Evolutionary conservation across 2,888 invertebrate genomes (phyloP), one percentile per base, ranked within the genome.

Genomic region (Xylota segnis): DNA sequence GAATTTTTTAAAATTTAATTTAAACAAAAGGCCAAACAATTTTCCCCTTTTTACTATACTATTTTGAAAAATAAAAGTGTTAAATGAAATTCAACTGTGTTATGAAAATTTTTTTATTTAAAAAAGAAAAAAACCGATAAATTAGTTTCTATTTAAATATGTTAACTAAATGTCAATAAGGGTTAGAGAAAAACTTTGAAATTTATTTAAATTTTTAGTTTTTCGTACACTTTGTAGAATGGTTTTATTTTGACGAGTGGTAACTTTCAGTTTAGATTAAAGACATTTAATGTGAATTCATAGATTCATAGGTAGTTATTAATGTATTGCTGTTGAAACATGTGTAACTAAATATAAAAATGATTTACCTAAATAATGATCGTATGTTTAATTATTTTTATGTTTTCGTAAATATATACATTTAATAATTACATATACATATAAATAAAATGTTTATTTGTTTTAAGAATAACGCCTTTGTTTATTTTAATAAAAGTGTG

Each of bases 371-470:
- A 58, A 61, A 68, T 47, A 66, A 70, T 65, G 32, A 63, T 27
- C 9, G 32, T 83, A 78, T 74, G 61, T 45, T 74, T 74, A 72
- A 23, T 72, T 61, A 40, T 78, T 77, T 77, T 65, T 79, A 74
- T 79, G 72, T 74, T 83, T 79, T 79, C 79, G 68, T 68, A 74
- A 83, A 70, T 84, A 70, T 75, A 72, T 83, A 83, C 71, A 83
- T 75, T 75, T 58, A 70, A 81, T 59, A 68, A 74, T 50, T 40
- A 79, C 29, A 74, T 75, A 81, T 75, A 75, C 32, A 84, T 75
- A 79, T 43, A 75, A 81, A 84, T 84, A 81, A 75, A 83, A 81
- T 81, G 75, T 84, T 81, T 84, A 81, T 84, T 84, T 84, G 79
- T 78, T 79, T 83, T 83, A 78, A 83, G 61, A 83, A 59, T 66